These are phyloP conservation scores for Urosaurus nigricauda DNA, from an alignment of 2,797 vertebrate genomes.

Conservation along the genomic window DNA sequence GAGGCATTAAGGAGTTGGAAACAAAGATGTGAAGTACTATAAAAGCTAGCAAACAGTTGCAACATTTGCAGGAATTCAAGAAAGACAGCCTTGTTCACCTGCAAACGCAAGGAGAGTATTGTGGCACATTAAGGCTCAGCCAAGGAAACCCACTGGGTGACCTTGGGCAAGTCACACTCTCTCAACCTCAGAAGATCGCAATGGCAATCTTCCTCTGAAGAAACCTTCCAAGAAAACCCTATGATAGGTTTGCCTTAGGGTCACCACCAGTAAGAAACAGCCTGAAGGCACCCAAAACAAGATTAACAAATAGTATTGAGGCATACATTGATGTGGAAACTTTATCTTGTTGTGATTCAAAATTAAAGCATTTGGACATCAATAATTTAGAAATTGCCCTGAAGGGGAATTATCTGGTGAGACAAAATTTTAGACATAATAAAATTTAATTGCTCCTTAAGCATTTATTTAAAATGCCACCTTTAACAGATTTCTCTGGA, in stretches of 20 bases:
- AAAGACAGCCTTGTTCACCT: not conserved
- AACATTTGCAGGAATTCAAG: not conserved
- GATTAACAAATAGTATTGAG: not conserved
- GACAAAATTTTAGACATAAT: not conserved
- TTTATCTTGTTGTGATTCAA: not conserved
- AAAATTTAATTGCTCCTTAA: not conserved
- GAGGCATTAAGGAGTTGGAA: not conserved
- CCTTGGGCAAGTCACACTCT: too few species aligned
- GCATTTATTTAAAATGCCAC: not conserved
- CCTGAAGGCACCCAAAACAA: too few species aligned
- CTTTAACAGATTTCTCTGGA: not conserved
- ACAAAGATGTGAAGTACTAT: not conserved
- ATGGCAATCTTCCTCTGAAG: too few species aligned
- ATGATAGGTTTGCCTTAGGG: too few species aligned
- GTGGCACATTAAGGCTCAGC: not conserved
- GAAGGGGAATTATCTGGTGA: not conserved
- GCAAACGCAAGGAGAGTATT: not conserved
- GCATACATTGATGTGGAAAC: too few species aligned
- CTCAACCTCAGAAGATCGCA: too few species aligned
- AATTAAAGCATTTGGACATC: not conserved
- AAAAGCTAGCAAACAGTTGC: not conserved
- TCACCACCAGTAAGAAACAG: too few species aligned
- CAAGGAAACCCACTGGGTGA: too few species aligned
- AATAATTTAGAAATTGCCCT: not conserved
- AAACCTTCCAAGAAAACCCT: too few species aligned